Base-by-base conservation (phyloP, 1,140 invertebrate species). In the Drosophila suzukii region DNA sequence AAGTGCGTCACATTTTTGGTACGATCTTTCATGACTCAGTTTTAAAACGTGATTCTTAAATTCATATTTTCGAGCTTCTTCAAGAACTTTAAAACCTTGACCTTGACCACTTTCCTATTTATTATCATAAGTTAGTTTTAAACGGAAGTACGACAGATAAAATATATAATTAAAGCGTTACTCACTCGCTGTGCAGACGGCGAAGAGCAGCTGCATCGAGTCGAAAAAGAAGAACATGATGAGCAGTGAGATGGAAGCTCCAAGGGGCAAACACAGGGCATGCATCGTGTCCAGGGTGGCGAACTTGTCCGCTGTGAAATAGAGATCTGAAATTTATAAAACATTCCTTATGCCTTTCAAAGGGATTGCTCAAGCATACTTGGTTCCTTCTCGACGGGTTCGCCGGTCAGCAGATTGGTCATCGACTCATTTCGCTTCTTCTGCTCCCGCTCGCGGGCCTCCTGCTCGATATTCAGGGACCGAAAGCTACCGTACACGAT, bases 161-260 rank as follows among this genome's bases (percentile, higher is more conserved):
- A 4, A 12, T 46, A 24, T 20, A 46, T 11, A 13, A 20, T 1
- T n/a, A 17, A 17, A 15, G 11, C 4, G n/a, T 8, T 15, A 94
- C 95, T 95, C 94, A 99, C 98, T 97, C 91, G 98, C 98, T 90
- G 98, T 99, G 93, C 98, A 99, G 82, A 99, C 97, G 54, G 98
- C 98, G 93, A 99, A 98, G 6, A 99, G 95, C 94, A 98, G 96
- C 93, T 99, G 98, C 96, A 99, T 98, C 57, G 98, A 99, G 93
- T 99, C 98, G 91, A 99, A 99, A 93, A 99, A 99, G 94, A 99
- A 98, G 93, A 99, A 99, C 98, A 99, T 99, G 71, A 99, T 95
- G 17, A 99, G 95, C 61, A 99, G 94, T 58, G 98, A 98, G 80
- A 99, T 96, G 62, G 98, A 99, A 81, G 98, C 98, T 91, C 98